These are phyloP conservation scores for Drosophila murphyi DNA, from an alignment of 1,140 invertebrate genomes.

Conservation along the genomic window DNA sequence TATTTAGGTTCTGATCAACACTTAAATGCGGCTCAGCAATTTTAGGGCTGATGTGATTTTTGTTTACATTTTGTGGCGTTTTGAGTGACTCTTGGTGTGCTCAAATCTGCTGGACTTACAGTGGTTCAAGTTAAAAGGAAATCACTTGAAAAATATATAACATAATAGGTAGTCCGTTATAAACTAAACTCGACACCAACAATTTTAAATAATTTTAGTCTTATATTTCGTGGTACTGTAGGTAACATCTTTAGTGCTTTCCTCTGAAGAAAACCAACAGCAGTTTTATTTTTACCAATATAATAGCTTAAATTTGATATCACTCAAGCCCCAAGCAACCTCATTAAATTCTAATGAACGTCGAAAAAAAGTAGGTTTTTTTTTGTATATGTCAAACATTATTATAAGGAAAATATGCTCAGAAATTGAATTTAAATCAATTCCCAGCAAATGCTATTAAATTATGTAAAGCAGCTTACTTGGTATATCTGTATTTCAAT, in stretches of 20 bases:
- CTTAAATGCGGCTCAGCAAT: constrained; percentile 9
- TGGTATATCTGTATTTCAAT: not conserved
- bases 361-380: not conserved
- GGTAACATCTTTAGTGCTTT: too few relatives aligned
- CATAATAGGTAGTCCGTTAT: not conserved
- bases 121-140: not conserved
- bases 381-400: not conserved
- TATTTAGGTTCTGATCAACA: constrained; percentile 25
- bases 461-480: constrained; percentile 32
- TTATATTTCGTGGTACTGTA: too few relatives aligned
- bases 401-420: not conserved
- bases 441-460: constrained; percentile 21
- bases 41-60: constrained; percentile 3
- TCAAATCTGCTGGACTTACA: not conserved
- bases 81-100: not conserved
- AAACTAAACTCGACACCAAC: too few relatives aligned
- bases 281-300: too few relatives aligned
- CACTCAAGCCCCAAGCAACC: not conserved
- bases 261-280: too few relatives aligned
- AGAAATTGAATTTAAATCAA: constrained; percentile 27
- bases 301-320: not conserved
- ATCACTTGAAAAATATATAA: not conserved
- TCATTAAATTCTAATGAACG: not conserved
- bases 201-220: too few relatives aligned
- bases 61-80: not conserved